Percentiles rank a stretch among this genome's conserved stretches.
These are phyloP conservation scores for Sminthurides bifidus DNA, from an alignment of 1,140 invertebrate species.

Conservation along the genomic window DNA sequence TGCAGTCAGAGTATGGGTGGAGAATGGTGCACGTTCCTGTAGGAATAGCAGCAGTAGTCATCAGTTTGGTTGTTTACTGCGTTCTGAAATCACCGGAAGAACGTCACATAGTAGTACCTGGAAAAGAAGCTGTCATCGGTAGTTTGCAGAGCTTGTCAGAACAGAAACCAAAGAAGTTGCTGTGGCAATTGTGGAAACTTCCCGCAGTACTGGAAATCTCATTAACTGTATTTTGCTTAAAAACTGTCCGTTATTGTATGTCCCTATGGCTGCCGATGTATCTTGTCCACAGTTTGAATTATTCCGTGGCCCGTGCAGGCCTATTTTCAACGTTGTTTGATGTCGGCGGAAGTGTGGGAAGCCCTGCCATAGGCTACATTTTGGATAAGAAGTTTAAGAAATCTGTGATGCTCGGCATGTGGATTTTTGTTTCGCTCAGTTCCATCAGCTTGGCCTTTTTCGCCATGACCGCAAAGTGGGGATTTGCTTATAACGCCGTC, in stretches of 20 bases:
- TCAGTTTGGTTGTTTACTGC: conserved; percentile 37
- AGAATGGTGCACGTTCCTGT: conserved; percentile 38
- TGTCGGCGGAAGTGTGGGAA: conserved; percentile 42
- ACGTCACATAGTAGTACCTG: conserved; percentile 36
- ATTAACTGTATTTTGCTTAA: conserved; percentile 42
- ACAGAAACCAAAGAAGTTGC: conserved; percentile 4
- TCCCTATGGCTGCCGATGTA: conserved; percentile 47
- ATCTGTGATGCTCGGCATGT: conserved; percentile 38
- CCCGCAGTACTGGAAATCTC: conserved; percentile 41
- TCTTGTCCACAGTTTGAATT: conserved; percentile 40
- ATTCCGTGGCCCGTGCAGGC: conserved; percentile 39
- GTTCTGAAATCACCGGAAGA: conserved; percentile 38
- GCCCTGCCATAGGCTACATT: conserved; percentile 39
- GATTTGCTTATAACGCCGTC: conserved; percentile 37
- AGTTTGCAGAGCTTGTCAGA: conserved; percentile 26
- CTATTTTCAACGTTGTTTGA: conserved; percentile 45
- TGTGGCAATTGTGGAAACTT: conserved; percentile 33
- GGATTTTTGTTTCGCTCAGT: conserved; percentile 37
- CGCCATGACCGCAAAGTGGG: conserved; percentile 39
- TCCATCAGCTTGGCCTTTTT: conserved; percentile 39
- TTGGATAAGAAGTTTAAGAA: conserved; percentile 38
- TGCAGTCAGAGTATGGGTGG: conserved; percentile 41
- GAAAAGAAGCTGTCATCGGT: conserved; percentile 33
- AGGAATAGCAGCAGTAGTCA: conserved; percentile 36
- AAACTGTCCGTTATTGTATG: conserved; percentile 44